These are phyloP conservation scores for Phrixothrix hirtus DNA, from an alignment of 2,888 invertebrate genomes.

Conservation along the genomic window DNA sequence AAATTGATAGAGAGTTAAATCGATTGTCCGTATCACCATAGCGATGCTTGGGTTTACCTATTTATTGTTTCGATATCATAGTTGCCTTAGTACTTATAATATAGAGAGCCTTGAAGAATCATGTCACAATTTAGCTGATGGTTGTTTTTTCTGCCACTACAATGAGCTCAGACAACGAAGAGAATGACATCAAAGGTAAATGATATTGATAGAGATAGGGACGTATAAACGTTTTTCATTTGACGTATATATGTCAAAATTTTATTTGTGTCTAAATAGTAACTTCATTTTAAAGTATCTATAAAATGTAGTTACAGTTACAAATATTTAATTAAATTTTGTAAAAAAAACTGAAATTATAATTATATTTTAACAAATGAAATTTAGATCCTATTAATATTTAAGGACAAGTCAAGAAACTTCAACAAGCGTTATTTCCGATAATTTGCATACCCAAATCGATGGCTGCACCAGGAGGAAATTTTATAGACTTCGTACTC, in stretches of 20 bases:
- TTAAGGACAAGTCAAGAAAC: conserved; percentile 62
- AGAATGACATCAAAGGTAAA: conserved; percentile 14
- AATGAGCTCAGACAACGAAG: conserved; percentile 35
- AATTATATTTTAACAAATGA: too few relatives aligned
- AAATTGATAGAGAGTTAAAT: conserved; percentile 11
- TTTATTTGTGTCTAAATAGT: not conserved
- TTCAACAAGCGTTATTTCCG: conserved; percentile 71
- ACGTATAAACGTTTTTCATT: conserved; percentile 2
- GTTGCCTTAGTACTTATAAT: conserved; percentile 13
- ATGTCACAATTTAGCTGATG: conserved; percentile 42
- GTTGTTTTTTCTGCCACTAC: conserved; percentile 20
- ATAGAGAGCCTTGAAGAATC: conserved; percentile 8
- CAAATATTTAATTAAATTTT: not conserved
- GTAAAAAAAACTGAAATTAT: too few relatives aligned
- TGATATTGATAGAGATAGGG: not conserved
- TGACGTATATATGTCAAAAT: conserved; percentile 1
- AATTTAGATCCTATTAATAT: too few relatives aligned
- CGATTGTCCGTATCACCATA: conserved; percentile 31
- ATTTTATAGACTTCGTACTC: conserved; percentile 67
- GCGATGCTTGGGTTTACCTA: conserved; percentile 32
- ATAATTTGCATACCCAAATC: conserved; percentile 33
- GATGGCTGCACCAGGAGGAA: conserved; percentile 40
- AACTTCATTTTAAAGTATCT: not conserved
- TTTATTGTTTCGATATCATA: conserved; percentile 15
- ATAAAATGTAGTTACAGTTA: not conserved